phyloP scores from a whole-genome alignment of 2,888 invertebrate genomes.

The Heterodera filipjevi region DNA sequence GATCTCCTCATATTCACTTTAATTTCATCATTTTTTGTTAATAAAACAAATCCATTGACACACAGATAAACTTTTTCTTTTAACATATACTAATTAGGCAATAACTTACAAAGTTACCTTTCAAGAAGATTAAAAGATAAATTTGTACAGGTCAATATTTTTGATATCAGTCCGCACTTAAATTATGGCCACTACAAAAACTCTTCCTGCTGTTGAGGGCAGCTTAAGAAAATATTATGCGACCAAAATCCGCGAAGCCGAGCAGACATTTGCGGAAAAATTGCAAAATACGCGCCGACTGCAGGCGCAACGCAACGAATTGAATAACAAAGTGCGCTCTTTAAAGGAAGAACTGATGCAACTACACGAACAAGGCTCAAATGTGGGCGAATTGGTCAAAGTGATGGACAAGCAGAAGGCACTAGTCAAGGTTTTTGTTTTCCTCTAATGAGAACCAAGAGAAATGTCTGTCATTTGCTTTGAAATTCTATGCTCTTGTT shows the following conservation, averaged over 20 bases:
- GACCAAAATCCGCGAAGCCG: slow-evolving; percentile 95
- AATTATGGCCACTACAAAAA: not conserved
- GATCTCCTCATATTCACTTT: not conserved
- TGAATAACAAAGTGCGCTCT: slow-evolving; percentile 82
- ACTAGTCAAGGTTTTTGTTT: slow-evolving; percentile 77
- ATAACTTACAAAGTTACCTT: no score
- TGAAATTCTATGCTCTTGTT: no score
- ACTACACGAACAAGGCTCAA: slow-evolving; percentile 92
- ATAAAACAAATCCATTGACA: no score
- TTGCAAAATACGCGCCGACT: slow-evolving; percentile 92
- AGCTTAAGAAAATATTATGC: slow-evolving; percentile 77
- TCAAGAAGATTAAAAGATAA: no score
- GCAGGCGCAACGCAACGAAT: slow-evolving; percentile 96
- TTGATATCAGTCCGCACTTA: not conserved
- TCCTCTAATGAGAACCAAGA: not conserved
- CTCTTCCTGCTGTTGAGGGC: slow-evolving; percentile 30
- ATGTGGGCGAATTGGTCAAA: slow-evolving; percentile 98
- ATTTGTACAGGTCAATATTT: no score
- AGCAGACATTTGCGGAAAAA: slow-evolving; percentile 91
- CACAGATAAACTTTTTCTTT: no score
- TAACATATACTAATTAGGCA: no score
- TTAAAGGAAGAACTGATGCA: slow-evolving; percentile 93
- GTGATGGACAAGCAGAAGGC: slow-evolving; percentile 99
- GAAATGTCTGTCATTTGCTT: no score
- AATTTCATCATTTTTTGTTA: not conserved